Conservation (phyloP, 2,113 vertebrate species). For the Tiliqua scincoides region DNA sequence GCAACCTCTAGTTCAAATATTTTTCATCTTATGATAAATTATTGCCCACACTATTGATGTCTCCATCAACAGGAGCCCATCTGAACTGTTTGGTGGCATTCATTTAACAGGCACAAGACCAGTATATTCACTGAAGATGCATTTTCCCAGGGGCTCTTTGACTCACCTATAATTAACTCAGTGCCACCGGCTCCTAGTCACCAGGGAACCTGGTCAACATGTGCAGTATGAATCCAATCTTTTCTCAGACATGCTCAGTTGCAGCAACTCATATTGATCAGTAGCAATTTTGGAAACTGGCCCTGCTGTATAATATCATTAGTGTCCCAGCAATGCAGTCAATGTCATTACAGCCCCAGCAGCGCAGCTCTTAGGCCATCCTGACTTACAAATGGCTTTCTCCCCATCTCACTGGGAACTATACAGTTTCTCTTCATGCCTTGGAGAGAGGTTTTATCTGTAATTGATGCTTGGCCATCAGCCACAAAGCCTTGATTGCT, state of each 20-base stretch:
- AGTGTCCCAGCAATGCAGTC: slow-evolving; percentile 23
- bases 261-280: slow-evolving; percentile 24
- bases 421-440: slow-evolving; percentile 18
- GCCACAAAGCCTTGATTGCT: slow-evolving; percentile 44
- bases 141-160: not conserved
- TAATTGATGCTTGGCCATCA: slow-evolving; percentile 66
- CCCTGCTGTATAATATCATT: slow-evolving; percentile 26
- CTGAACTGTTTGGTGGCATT: not conserved
- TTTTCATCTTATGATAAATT: not conserved
- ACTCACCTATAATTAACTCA: not conserved
- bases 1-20: not conserved
- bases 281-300: not conserved
- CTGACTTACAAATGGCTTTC: slow-evolving; percentile 52
- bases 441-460: slow-evolving; percentile 40
- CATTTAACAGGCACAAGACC: not conserved
- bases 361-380: slow-evolving; percentile 32
- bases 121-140: not conserved
- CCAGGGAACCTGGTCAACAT: fast-evolving
- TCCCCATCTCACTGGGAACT: not conserved
- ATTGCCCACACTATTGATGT: not conserved
- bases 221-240: not conserved
- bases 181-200: fast-evolving
- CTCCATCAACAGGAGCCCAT: not conserved
- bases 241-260: not conserved
- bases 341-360: slow-evolving; percentile 19